Evolutionary conservation across 2,113 vertebrate species (phyloP).

Genomic region (Percina caprodes): DNA sequence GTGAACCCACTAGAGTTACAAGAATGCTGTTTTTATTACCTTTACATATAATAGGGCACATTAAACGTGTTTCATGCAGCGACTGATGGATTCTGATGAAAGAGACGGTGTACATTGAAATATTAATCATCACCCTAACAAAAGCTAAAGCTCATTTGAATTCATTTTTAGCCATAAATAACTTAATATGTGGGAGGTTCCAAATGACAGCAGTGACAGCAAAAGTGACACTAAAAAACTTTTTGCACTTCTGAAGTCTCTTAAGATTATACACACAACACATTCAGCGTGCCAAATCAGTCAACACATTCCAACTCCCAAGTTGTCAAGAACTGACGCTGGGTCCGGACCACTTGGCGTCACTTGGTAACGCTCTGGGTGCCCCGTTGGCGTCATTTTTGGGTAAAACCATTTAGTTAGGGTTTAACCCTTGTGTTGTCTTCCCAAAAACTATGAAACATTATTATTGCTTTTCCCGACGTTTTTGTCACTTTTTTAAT

Average conservation of each 20-base stretch:
- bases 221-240: slow-evolving; percentile 24
- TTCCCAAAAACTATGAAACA: too few species aligned
- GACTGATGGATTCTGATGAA: slow-evolving; percentile 19
- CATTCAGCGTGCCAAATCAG: not conserved
- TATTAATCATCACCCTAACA: slow-evolving; percentile 40
- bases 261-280: not conserved
- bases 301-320: too few species aligned
- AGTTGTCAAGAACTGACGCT: too few species aligned
- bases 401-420: too few species aligned
- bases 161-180: slow-evolving; percentile 39
- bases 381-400: too few species aligned
- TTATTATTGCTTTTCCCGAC: too few species aligned
- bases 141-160: slow-evolving; percentile 35
- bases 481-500: too few species aligned
- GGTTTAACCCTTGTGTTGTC: too few species aligned
- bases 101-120: slow-evolving; percentile 43
- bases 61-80: slow-evolving; percentile 16
- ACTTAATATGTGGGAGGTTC: slow-evolving; percentile 40
- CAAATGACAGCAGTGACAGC: slow-evolving; percentile 43
- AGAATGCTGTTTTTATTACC: not conserved
- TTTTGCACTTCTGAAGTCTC: not conserved
- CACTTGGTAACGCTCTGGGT: too few species aligned
- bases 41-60: slow-evolving; percentile 27
- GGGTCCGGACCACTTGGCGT: too few species aligned
- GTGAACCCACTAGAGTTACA: not conserved